Evolutionary conservation across 2,797 vertebrate species (phyloP), one percentile per base, ranked within the genome.

Genomic region (Distichodus sexfasciatus): DNA sequence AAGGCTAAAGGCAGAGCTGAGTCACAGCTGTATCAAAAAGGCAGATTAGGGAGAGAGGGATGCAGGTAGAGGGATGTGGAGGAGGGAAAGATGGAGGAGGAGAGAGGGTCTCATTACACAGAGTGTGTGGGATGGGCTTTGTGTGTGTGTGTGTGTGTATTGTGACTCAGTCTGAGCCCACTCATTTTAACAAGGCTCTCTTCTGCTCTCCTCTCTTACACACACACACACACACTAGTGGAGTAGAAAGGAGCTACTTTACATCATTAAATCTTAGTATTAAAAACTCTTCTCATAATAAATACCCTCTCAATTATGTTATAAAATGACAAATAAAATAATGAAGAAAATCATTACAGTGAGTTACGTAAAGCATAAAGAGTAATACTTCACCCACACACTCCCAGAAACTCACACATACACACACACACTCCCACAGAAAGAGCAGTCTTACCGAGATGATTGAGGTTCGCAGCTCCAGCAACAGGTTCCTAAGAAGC

Each of bases 401-500:
- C n/a, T n/a, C n/a, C n/a, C 47, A 48, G 1, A 28, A 17, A 8
- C 28, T 53, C 26, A 40, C 17, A n/a, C 15, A 50, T 23, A 58
- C 29, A 21, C 17, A 6, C 35, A 23, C 4, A 43, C 12, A 8
- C 35, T 21, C 14, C 14, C 14, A 23, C 26, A n/a, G 12, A 9
- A 3, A 43, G 21, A 62, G 35, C 24, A 51, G 28, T 66, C 95
- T 94, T 90, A 98, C 97, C 24, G 92, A 93, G 85, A 98, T 82
- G 40, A 96, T 89, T 78, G 83, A 89, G 85, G 82, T 87, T 68
- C 95, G 92, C 11, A 96, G 91, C 75, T 99, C 97, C 75, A 95
- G 95, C 63, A 99, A 87, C 72, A 97, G 94, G 79, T 83, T 96
- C 83, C 94, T 90, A 58, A 99, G 92, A 19, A 96, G 90, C 85